Conservation (phyloP, 2,797 vertebrate species). For the Eidolon dupreanum region DNA sequence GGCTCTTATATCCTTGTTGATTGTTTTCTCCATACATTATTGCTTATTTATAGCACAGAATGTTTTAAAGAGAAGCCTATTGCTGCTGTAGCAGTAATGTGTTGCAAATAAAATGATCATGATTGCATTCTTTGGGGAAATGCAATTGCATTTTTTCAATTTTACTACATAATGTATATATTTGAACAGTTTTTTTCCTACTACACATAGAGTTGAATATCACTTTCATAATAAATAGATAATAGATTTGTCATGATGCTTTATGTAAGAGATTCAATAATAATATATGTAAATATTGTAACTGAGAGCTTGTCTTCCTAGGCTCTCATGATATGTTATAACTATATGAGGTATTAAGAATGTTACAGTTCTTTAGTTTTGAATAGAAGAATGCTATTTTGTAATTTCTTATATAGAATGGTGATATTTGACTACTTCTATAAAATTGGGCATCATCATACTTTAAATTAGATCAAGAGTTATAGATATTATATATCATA, state of each 20-base stretch:
- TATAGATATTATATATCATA: neutral
- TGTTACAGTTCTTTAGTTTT: neutral
- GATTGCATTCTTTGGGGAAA: slow-evolving; percentile 68
- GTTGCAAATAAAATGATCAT: slow-evolving; percentile 64
- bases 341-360: neutral
- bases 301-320: neutral
- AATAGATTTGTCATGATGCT: neutral
- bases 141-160: slow-evolving; percentile 49
- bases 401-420: neutral
- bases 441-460: neutral
- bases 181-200: slow-evolving; percentile 44
- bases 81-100: slow-evolving; percentile 53
- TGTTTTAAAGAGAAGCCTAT: slow-evolving; percentile 53
- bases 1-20: slow-evolving; percentile 50
- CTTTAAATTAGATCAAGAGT: neutral
- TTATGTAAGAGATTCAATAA: neutral
- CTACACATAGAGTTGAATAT: neutral
- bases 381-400: neutral
- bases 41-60: slow-evolving; percentile 64
- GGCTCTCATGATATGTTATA: slow-evolving; percentile 13
- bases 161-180: slow-evolving; percentile 37
- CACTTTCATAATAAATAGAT: slow-evolving; percentile 40
- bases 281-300: slow-evolving; percentile 8
- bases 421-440: neutral
- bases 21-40: slow-evolving; percentile 51